Evolutionary conservation across 2,797 vertebrate species (phyloP).

Genomic region (Lacerta viridis): DNA sequence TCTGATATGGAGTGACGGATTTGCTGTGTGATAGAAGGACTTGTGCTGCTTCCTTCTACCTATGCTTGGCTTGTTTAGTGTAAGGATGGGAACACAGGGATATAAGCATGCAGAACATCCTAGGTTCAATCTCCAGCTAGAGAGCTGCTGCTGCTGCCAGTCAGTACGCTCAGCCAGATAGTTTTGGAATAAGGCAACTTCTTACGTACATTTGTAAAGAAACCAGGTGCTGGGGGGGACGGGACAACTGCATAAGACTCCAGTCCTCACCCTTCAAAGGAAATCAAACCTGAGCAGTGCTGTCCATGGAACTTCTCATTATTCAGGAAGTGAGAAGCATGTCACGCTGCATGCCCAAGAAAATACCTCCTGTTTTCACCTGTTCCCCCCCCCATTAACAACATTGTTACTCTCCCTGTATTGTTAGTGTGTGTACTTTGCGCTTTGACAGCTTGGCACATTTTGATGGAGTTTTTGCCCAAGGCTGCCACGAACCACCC

Average conservation of each 20-base stretch:
- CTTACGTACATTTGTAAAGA: not conserved
- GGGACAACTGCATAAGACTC: no score
- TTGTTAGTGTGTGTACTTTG: not conserved
- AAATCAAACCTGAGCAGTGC: not conserved
- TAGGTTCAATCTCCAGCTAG: not conserved
- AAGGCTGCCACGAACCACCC: constrained; percentile 24
- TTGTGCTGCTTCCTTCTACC: not conserved
- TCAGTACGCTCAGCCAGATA: not conserved
- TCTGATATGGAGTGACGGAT: not conserved
- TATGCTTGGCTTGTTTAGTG: not conserved
- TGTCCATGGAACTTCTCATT: not conserved
- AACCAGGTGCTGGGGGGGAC: not conserved
- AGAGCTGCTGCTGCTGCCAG: not conserved
- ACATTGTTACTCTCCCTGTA: not conserved
- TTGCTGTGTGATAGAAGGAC: not conserved
- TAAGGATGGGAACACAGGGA: not conserved
- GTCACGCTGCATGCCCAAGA: not conserved
- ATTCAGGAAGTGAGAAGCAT: not conserved
- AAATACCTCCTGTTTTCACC: not conserved
- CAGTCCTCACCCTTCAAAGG: not conserved
- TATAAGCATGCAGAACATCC: not conserved
- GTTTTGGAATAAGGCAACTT: not conserved
- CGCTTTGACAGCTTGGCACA: constrained; percentile 15
- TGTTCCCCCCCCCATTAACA: not conserved
- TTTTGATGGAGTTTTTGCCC: constrained; percentile 33